These are phyloP conservation scores for Calameuta pallipes DNA, from an alignment of 2,888 invertebrate species.

Conservation along the genomic window DNA sequence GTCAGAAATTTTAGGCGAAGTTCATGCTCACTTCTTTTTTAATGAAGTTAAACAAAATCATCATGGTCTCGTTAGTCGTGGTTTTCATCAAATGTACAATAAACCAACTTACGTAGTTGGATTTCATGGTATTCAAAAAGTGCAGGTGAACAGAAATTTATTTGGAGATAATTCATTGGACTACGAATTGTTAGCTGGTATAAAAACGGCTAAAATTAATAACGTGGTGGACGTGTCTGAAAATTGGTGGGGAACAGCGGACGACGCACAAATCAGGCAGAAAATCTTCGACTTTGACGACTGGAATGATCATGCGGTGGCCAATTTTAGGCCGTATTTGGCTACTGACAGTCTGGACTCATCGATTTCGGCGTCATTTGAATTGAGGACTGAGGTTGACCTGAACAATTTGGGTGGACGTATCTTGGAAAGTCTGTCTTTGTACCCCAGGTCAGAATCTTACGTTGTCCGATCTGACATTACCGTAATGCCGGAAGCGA, in stretches of 20 bases:
- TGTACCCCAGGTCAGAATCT: slow-evolving; percentile 76
- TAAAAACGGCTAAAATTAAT: slow-evolving; percentile 86
- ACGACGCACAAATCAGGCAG: slow-evolving; percentile 79
- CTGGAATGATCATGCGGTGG: slow-evolving; percentile 98
- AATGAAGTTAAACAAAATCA: slow-evolving; percentile 83
- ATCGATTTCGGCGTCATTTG: slow-evolving; percentile 79
- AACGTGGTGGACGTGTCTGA: slow-evolving; percentile 88
- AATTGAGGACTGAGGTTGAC: slow-evolving; percentile 69
- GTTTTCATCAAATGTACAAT: slow-evolving; percentile 59
- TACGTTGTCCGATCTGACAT: slow-evolving; percentile 89
- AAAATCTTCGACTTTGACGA: slow-evolving; percentile 98
- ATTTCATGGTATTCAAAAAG: slow-evolving; percentile 94
- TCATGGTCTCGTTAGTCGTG: slow-evolving; percentile 61
- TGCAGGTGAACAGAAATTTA: slow-evolving; percentile 89
- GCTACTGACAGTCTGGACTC: slow-evolving; percentile 81
- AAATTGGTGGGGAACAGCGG: slow-evolving; percentile 96
- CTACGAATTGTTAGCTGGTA: slow-evolving; percentile 93
- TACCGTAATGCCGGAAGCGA: slow-evolving; percentile 95
- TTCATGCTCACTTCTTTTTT: slow-evolving; percentile 81
- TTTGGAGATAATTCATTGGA: slow-evolving; percentile 85
- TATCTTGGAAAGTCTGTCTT: slow-evolving; percentile 74
- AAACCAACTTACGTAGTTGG: slow-evolving; percentile 86
- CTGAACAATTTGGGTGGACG: slow-evolving; percentile 82
- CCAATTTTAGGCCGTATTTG: slow-evolving; percentile 89
- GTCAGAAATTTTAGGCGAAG: slow-evolving; percentile 89